Conservation (phyloP, 30 jellyfish, hydroid and myxozoan genomes). For the Aurelia aurita complex sp. Pacific region DNA sequence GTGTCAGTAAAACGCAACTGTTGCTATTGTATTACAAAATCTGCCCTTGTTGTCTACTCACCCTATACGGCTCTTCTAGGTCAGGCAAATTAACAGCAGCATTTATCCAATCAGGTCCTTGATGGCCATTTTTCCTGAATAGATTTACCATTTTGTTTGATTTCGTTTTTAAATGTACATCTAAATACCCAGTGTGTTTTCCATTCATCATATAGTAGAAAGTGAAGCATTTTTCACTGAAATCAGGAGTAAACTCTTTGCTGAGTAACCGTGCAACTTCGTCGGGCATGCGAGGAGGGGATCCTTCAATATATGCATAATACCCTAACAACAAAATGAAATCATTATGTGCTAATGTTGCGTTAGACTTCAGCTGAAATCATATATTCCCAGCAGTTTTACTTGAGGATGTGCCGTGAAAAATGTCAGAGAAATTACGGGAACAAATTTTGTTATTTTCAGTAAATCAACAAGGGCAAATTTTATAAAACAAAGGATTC, state of each 20-base stretch:
- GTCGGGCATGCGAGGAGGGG: conserved; percentile 67
- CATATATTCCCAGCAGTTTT: no score
- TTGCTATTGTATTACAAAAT: no score
- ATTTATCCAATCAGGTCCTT: conserved; percentile 76
- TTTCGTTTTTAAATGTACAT: conserved; percentile 41
- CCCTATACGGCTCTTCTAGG: conserved; percentile 58
- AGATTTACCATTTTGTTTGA: conserved; percentile 30
- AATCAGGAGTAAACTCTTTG: conserved; percentile 31
- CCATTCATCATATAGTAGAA: conserved; percentile 77
- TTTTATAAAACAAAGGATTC: no score
- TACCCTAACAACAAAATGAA: conserved; percentile 16
- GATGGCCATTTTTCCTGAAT: conserved; percentile 77
- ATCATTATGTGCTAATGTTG: background rate
- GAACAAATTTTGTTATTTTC: no score
- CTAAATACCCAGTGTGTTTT: conserved; percentile 68
- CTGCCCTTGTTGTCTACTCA: background rate
- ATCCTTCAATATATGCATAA: conserved; percentile 70
- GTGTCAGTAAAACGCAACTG: no score
- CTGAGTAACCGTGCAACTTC: conserved; percentile 77
- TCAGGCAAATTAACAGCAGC: conserved; percentile 80
- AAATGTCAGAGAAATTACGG: no score
- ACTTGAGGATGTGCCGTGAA: no score
- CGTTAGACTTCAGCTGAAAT: no score
- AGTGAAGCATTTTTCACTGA: conserved; percentile 62
- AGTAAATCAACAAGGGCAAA: no score